Conservation (phyloP, 2,797 vertebrate species). For the Cottoperca gobio region DNA sequence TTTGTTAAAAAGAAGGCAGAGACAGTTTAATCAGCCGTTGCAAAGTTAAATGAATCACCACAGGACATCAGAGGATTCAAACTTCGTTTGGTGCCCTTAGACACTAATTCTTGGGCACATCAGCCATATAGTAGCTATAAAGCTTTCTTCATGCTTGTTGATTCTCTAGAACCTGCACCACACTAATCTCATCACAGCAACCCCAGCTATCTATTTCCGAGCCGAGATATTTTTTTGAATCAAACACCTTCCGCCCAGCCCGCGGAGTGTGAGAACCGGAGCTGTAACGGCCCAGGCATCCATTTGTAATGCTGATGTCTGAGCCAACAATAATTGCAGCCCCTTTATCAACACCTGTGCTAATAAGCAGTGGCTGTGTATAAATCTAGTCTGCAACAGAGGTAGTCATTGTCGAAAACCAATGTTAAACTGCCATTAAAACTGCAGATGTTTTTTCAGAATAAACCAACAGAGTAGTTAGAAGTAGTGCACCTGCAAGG, state of each 20-base stretch:
- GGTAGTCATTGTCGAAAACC: slow-evolving; percentile 5
- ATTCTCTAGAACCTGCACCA: slow-evolving; percentile 57
- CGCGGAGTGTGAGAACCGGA: slow-evolving; percentile 39
- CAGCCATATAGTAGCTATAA: slow-evolving; percentile 59
- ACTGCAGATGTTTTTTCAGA: not conserved
- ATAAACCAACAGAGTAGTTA: slow-evolving; percentile 13
- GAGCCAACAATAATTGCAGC: slow-evolving; percentile 48
- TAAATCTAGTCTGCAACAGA: slow-evolving; percentile 10
- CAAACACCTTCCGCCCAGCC: slow-evolving; percentile 55
- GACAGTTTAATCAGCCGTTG: slow-evolving; percentile 75
- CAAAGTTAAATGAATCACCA: slow-evolving; percentile 74
- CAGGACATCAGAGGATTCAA: slow-evolving; percentile 65
- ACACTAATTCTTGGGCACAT: slow-evolving; percentile 63
- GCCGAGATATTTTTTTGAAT: slow-evolving; percentile 50
- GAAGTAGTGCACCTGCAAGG: slow-evolving; percentile 38
- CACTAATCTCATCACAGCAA: slow-evolving; percentile 72
- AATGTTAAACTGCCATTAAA: slow-evolving; percentile 35
- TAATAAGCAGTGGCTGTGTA: slow-evolving; percentile 32
- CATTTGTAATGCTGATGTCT: slow-evolving; percentile 59
- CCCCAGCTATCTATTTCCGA: slow-evolving; percentile 65
- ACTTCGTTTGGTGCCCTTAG: slow-evolving; percentile 45
- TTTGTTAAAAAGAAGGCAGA: slow-evolving; percentile 61
- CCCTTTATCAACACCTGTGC: slow-evolving; percentile 54
- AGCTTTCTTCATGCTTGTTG: slow-evolving; percentile 57
- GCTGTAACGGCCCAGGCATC: slow-evolving; percentile 41